Conservation (phyloP, 2,797 vertebrate genomes). For the Tympanoctomys barrerae region DNA sequence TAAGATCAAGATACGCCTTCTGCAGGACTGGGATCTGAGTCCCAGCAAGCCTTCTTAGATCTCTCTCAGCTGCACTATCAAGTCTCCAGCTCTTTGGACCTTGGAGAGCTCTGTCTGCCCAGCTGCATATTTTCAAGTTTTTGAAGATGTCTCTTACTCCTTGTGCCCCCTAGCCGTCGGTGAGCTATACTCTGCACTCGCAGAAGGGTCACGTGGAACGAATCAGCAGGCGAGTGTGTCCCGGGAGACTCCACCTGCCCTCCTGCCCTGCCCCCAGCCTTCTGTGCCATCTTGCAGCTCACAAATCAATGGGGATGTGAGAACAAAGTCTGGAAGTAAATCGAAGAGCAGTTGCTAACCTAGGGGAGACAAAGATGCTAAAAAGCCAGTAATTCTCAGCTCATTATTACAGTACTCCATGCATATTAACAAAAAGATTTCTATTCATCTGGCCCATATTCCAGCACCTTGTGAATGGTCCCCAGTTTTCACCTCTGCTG, state of each 20-base stretch:
- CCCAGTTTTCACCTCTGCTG: neutral
- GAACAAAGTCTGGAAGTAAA: neutral
- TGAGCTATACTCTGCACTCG: neutral
- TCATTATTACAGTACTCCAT: accelerated
- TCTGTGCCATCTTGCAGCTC: neutral
- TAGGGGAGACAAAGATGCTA: neutral
- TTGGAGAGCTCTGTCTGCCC: neutral
- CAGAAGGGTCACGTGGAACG: neutral
- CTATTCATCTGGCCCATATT: neutral
- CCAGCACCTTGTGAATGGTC: neutral
- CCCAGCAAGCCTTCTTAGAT: neutral
- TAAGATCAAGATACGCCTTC: slow-evolving; percentile 22
- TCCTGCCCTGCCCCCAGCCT: neutral
- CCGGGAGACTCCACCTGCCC: neutral
- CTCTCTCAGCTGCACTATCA: neutral
- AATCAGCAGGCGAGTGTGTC: neutral
- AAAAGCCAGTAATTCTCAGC: neutral
- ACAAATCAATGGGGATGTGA: neutral
- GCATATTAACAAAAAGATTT: neutral
- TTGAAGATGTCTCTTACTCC: slow-evolving; percentile 10
- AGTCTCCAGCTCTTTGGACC: neutral
- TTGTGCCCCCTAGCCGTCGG: neutral
- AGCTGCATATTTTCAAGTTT: neutral
- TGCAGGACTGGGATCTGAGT: neutral
- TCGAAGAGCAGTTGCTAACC: neutral